Base-by-base conservation (phyloP, 2,888 invertebrate genomes). In the Melanargia galathea region DNA sequence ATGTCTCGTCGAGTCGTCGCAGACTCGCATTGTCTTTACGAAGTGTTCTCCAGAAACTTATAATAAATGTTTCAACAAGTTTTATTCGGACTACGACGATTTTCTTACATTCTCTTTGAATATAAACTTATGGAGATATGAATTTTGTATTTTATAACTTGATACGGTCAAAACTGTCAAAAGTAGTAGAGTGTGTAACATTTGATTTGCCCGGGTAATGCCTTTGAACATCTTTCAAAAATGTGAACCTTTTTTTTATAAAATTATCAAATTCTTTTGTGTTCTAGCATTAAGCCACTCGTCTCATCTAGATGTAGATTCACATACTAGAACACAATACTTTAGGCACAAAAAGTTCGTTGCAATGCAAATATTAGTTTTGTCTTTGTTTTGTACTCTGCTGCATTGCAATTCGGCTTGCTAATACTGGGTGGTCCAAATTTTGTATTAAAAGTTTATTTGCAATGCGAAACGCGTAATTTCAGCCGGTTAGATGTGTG, bases 61-160 rank as follows among this genome's bases (percentile, higher is more conserved):
- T 66, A 61, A 60, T 66, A 66, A 66, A 66, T 61, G 54, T 64
- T 61, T 61, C 48, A 58, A 58, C 52, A 65, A 56, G 45, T 33
- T 46, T 58, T 46, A 51, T 49, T 26, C 4, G 45, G 52, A 56
- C 57, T 54, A 7, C 45, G 45, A 61, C 7, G 38, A 26, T 51
- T 30, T 52, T 51, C 52, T 62, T 55, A 55, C 24, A 56, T 66
- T 66, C 57, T 13, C 46, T 43, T 43, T 43, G 58, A 58, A 55
- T 58, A 63, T 66, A 63, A 63, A 52, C 40, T 60, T 58, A 13
- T 18, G n/a, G n/a, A 33, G 30, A 63, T 63, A 60, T 60, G 26
- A 65, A n/a, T 33, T 54, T 13, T 35, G 13, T n/a, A 4, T 35
- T 54, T 46, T 46, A 22, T 20, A 4, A 56, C 16, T 24, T 11